Percentiles rank a stretch among this genome's conserved stretches.
Conservation (phyloP, 1,140 invertebrate species). For the Anagrus nilaparvatae region DNA sequence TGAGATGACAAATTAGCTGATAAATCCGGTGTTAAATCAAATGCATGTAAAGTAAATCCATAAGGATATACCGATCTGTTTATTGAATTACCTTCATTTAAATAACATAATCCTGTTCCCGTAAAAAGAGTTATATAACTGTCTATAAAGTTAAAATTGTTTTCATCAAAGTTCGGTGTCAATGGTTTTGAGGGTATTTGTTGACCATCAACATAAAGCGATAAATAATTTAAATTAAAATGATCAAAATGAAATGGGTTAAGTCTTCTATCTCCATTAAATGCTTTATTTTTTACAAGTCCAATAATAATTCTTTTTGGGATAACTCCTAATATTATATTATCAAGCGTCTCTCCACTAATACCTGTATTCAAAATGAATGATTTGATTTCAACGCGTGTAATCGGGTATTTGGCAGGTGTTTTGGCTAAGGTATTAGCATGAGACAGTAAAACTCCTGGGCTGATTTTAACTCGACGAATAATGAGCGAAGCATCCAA, state of each 20-base stretch:
- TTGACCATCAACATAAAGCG: conserved; percentile 29
- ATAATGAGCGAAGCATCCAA: conserved; percentile 28
- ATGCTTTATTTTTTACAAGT: conserved; percentile 33
- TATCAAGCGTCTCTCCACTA: conserved; percentile 28
- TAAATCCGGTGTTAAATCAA: too few species aligned
- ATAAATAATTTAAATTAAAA: conserved; percentile 25
- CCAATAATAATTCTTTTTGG: conserved; percentile 32
- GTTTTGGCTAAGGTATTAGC: conserved; percentile 16
- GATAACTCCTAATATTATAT: conserved; percentile 30
- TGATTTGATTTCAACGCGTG: conserved; percentile 31
- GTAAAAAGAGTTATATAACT: too few species aligned
- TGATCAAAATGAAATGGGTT: conserved; percentile 37
- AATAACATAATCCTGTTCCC: too few species aligned
- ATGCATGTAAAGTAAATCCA: too few species aligned
- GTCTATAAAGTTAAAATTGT: too few species aligned
- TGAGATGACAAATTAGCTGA: too few species aligned
- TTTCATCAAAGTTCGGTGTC: conserved; percentile 15
- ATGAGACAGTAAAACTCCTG: conserved; percentile 12
- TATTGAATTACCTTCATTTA: too few species aligned
- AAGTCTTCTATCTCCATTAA: conserved; percentile 26
- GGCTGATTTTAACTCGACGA: conserved; percentile 18
- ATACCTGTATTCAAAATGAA: conserved; percentile 27
- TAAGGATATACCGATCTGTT: too few species aligned
- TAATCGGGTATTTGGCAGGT: conserved; percentile 35
- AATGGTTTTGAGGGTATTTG: conserved; percentile 21